Evolutionary conservation across 2,888 invertebrate species (phyloP).

Genomic region (Trilocha varians): DNA sequence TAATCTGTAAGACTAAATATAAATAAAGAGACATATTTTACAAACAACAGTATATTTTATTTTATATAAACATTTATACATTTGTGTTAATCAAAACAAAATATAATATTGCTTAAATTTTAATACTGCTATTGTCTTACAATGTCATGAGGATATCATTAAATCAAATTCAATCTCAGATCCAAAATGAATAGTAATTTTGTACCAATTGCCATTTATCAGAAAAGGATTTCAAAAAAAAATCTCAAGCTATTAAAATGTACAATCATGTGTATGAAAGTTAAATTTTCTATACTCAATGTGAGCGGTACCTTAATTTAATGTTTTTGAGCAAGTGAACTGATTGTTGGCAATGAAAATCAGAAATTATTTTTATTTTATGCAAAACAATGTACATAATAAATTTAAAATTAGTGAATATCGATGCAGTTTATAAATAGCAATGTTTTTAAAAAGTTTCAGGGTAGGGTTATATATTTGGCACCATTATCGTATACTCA

Average conservation of each 20-base stretch:
- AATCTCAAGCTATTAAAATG: not conserved
- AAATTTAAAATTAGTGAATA: conserved; percentile 14
- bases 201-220: too few species aligned
- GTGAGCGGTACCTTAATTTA: conserved; percentile 9
- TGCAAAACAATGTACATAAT: not conserved
- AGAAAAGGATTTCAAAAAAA: too few species aligned
- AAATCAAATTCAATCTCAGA: not conserved
- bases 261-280: not conserved
- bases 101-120: conserved; percentile 52
- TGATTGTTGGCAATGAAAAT: conserved; percentile 17
- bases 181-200: conserved; percentile 1
- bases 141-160: conserved; percentile 30
- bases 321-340: conserved; percentile 24
- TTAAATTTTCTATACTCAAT: not conserved
- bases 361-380: conserved; percentile 5
- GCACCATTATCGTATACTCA: not conserved
- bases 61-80: conserved; percentile 63
- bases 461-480: not conserved
- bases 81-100: conserved; percentile 57
- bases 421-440: not conserved
- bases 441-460: not conserved
- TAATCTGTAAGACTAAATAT: conserved; percentile 15
- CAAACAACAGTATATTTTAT: conserved; percentile 71
- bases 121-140: conserved; percentile 57
- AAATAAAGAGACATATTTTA: conserved; percentile 32